Evolutionary conservation across 1,140 invertebrate genomes (phyloP).

Genomic region (Sitobion miscanthi): DNA sequence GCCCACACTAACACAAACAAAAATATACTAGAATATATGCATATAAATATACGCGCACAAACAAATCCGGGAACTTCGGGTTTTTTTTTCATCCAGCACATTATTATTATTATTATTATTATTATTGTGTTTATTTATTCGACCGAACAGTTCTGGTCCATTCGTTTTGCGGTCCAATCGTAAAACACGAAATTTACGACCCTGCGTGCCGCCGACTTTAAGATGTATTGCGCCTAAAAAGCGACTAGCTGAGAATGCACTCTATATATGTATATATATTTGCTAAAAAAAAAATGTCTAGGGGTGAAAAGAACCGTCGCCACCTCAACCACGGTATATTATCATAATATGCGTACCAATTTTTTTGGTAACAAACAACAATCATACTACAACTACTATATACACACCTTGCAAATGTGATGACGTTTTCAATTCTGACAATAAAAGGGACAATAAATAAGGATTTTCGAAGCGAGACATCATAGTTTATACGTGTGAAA

Average conservation of each 20-base stretch:
- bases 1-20: neutral
- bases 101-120: constrained; percentile 33
- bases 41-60: neutral
- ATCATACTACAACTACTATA: neutral
- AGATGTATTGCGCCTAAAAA: constrained; percentile 29
- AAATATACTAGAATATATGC: neutral
- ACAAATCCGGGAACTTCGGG: constrained; percentile 10
- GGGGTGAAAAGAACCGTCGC: neutral
- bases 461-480: neutral
- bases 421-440: neutral
- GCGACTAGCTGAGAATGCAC: neutral
- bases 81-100: neutral
- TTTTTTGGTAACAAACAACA: neutral
- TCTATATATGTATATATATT: neutral
- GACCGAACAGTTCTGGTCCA: constrained; percentile 48
- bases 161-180: constrained; percentile 47
- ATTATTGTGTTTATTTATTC: constrained; percentile 55
- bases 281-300: neutral
- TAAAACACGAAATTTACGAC: constrained; percentile 46
- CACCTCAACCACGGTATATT: neutral
- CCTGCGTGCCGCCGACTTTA: neutral
- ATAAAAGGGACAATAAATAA: neutral
- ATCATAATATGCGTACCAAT: neutral
- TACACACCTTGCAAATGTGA: neutral
- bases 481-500: too few species aligned